Percentiles rank a stretch among this genome's conserved stretches.
Evolutionary conservation across 2,888 invertebrate species (phyloP).

Genomic region (Podabrus alpinus): DNA sequence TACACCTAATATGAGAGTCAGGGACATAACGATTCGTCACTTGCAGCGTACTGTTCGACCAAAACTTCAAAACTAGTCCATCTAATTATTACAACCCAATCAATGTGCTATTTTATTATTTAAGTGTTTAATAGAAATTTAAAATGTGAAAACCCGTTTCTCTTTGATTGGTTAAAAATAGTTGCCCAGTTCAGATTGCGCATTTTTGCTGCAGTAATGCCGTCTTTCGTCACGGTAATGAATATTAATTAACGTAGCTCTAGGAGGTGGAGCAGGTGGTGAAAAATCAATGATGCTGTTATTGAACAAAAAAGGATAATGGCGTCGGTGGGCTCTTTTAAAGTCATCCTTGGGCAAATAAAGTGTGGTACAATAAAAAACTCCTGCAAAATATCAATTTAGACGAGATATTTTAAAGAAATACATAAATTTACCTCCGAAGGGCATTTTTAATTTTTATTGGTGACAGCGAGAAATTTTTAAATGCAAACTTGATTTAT

Average conservation of each 20-base stretch:
- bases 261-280: slow-evolving; percentile 10
- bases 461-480: neutral
- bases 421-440: neutral
- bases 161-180: slow-evolving; percentile 18
- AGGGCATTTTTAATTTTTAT: slow-evolving; percentile 1
- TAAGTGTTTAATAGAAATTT: neutral
- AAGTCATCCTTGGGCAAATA: slow-evolving; percentile 15
- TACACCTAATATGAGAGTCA: slow-evolving; percentile 72
- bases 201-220: slow-evolving; percentile 21
- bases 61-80: slow-evolving; percentile 6
- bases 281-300: slow-evolving; percentile 19
- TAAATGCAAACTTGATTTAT: neutral
- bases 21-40: slow-evolving; percentile 66
- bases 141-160: neutral
- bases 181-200: slow-evolving; percentile 20
- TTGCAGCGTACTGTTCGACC: slow-evolving; percentile 59
- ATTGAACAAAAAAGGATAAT: slow-evolving; percentile 23
- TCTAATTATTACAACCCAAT: neutral
- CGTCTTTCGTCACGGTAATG: slow-evolving; percentile 11
- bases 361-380: slow-evolving; percentile 11
- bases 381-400: slow-evolving; percentile 2
- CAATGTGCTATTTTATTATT: neutral
- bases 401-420: neutral
- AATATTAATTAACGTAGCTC: slow-evolving; percentile 5
- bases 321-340: slow-evolving; percentile 17